phyloP scores from a whole-genome alignment of 1,140 invertebrate genomes.

The Bradysia coprophila region DNA sequence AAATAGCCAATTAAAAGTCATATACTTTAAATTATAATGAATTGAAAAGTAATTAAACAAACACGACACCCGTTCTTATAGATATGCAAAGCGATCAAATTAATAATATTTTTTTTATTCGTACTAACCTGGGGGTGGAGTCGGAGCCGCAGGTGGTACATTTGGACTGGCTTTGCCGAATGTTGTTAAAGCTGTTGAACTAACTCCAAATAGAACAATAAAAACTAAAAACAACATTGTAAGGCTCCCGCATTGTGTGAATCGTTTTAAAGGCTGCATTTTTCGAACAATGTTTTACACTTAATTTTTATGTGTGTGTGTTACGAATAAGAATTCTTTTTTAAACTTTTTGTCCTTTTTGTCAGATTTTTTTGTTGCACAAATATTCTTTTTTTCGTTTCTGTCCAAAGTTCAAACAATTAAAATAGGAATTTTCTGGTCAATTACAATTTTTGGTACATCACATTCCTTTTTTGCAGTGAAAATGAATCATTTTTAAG shows the following conservation, averaged over 20 bases:
- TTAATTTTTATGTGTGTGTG: slow-evolving; percentile 1
- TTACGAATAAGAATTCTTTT: neutral
- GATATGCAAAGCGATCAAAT: too few relatives aligned
- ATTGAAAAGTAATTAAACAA: too few relatives aligned
- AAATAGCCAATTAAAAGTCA: too few relatives aligned
- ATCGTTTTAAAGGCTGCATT: slow-evolving; percentile 23
- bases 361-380: neutral
- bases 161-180: slow-evolving; percentile 43
- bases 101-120: too few relatives aligned
- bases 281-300: slow-evolving; percentile 2
- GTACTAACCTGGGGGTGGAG: slow-evolving; percentile 17
- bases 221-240: slow-evolving; percentile 24
- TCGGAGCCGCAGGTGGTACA: slow-evolving; percentile 29
- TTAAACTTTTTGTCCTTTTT: neutral
- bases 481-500: neutral
- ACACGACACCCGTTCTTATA: too few relatives aligned
- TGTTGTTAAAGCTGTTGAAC: slow-evolving; percentile 40
- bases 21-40: too few relatives aligned
- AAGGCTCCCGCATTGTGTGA: slow-evolving; percentile 23
- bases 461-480: neutral
- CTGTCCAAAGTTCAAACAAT: neutral
- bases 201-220: slow-evolving; percentile 22
- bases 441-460: neutral
- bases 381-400: neutral
- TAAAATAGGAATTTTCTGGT: neutral